Conservation (phyloP, 2,888 invertebrate genomes). For the Amitus sp. region DNA sequence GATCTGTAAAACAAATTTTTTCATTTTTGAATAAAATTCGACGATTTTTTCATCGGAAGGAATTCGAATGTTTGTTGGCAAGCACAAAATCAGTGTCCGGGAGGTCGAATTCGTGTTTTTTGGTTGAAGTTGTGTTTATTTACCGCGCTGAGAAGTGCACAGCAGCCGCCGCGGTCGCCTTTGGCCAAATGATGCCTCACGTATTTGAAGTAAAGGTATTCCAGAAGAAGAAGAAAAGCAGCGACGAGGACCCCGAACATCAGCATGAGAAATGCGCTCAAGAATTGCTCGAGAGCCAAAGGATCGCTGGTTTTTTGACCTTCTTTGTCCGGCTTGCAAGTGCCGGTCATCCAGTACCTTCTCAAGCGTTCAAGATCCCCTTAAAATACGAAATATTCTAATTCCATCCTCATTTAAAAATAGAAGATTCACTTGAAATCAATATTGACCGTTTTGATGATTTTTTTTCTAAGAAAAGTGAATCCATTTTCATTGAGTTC, state of each 20-base stretch:
- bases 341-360: conserved; percentile 97
- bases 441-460: too few species aligned
- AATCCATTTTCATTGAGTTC: too few species aligned
- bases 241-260: conserved; percentile 95
- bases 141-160: conserved; percentile 92
- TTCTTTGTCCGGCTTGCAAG: conserved; percentile 91
- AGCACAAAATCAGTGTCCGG: too few species aligned
- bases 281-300: conserved; percentile 92
- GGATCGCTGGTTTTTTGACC: conserved; percentile 92
- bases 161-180: conserved; percentile 86
- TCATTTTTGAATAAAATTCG: too few species aligned
- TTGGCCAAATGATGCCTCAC: conserved; percentile 87
- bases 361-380: conserved; percentile 94
- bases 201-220: conserved; percentile 96
- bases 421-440: too few species aligned
- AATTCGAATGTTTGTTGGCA: too few species aligned
- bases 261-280: conserved; percentile 94
- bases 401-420: not conserved
- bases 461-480: too few species aligned
- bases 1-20: too few species aligned
- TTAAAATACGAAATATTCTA: conserved; percentile 49
- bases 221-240: conserved; percentile 85
- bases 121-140: too few species aligned
- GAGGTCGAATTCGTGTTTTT: too few species aligned
- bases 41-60: too few species aligned